Conservation (phyloP, 2,113 vertebrate species). For the Leptobrachium leishanense region DNA sequence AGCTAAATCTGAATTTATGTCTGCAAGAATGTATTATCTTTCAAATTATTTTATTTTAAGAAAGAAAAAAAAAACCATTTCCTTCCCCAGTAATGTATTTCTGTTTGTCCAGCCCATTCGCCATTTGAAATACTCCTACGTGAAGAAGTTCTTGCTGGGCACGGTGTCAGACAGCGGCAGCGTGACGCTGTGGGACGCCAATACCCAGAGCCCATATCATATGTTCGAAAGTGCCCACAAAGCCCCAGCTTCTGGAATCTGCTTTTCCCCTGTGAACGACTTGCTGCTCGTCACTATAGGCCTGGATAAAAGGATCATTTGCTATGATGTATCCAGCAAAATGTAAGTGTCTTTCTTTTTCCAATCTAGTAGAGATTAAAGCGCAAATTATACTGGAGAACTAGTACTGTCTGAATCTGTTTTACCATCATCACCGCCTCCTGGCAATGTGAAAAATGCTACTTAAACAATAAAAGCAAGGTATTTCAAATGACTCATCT, state of each 20-base stretch:
- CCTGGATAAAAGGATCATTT: constrained; percentile 94
- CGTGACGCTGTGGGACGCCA: constrained; percentile 91
- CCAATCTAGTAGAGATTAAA: no score
- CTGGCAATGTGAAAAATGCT: no score
- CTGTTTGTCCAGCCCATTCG: constrained; percentile 80
- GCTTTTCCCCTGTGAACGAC: constrained; percentile 93
- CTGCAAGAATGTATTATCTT: no score
- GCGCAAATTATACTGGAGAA: no score
- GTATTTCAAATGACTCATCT: no score
- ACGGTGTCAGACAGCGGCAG: constrained; percentile 87
- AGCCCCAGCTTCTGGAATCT: constrained; percentile 87
- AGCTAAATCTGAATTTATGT: no score
- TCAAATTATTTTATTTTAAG: no score
- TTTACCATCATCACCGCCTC: no score
- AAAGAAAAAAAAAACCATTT: no score
- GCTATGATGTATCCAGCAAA: constrained; percentile 92
- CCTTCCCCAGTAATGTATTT: constrained; percentile 21
- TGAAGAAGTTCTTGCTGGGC: constrained; percentile 89
- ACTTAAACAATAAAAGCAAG: no score
- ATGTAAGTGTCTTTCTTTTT: constrained; percentile 73
- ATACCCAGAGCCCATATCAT: constrained; percentile 84
- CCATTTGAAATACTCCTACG: constrained; percentile 82
- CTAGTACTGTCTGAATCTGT: no score
- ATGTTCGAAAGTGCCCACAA: constrained; percentile 85
- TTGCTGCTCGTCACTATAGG: constrained; percentile 90